Conservation (phyloP, 1,140 invertebrate genomes). For the Pogonognathellus flavescens region DNA sequence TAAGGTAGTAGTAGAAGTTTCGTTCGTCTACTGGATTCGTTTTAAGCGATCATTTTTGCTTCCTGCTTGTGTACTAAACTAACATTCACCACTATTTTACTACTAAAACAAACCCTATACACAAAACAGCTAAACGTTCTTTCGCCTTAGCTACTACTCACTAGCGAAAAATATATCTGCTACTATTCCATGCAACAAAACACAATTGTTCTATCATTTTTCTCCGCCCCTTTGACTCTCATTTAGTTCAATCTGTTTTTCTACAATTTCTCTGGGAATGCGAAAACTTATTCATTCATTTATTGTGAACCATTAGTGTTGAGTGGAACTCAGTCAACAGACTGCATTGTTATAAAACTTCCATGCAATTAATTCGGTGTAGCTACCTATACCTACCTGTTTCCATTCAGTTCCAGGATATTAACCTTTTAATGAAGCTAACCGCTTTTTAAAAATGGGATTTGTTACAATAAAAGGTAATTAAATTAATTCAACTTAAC, state of each 20-base stretch:
- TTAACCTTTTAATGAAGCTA: too few species aligned
- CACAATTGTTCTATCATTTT: conserved; percentile 28
- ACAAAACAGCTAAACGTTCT: too few species aligned
- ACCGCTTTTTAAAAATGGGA: too few species aligned
- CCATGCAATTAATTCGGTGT: too few species aligned
- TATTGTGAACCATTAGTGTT: neutral
- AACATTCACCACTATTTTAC: neutral
- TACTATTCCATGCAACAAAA: neutral
- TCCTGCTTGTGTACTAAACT: conserved; percentile 35
- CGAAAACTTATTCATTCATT: neutral
- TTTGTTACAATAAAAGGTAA: too few species aligned
- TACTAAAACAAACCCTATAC: neutral
- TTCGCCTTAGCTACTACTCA: too few species aligned
- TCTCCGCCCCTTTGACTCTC: conserved; percentile 17
- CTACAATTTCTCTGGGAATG: neutral
- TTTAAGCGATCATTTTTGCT: conserved; percentile 19
- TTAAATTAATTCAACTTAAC: too few species aligned
- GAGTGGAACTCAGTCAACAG: too few species aligned
- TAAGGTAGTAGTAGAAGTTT: neutral
- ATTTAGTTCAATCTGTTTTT: conserved; percentile 2
- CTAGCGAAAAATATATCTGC: too few species aligned
- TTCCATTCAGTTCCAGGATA: too few species aligned
- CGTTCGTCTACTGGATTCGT: neutral
- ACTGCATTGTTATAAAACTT: too few species aligned
- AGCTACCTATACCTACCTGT: too few species aligned